A percentile compares a stretch with the other conserved stretches of the same genome.
Conservation (phyloP, 2,797 vertebrate genomes). For the Amazona finschi region DNA sequence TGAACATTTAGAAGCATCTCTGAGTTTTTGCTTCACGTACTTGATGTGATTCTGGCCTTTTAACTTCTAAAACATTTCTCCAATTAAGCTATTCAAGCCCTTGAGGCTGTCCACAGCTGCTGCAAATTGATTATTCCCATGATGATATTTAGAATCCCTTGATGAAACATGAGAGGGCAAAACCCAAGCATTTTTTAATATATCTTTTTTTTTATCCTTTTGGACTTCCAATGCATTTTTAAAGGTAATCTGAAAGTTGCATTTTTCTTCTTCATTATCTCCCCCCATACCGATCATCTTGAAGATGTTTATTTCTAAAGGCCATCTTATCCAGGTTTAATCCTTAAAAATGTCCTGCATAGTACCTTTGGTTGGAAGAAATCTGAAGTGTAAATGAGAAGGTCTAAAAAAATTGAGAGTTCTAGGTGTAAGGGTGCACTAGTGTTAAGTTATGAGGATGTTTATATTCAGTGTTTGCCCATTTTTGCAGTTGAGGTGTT, state of each 20-base stretch:
- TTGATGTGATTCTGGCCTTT: conserved; percentile 57
- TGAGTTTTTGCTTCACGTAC: conserved; percentile 28
- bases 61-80: conserved; percentile 59
- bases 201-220: neutral
- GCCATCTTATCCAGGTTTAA: neutral
- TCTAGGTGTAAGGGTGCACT: neutral
- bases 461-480: neutral
- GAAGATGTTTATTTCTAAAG: neutral
- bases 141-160: conserved; percentile 42
- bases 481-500: neutral
- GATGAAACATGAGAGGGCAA: conserved; percentile 19
- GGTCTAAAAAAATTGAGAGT: neutral
- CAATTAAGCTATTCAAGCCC: conserved; percentile 48
- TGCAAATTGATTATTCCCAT: conserved; percentile 50
- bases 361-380: neutral
- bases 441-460: too few relatives aligned
- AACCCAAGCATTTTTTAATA: neutral
- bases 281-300: neutral
- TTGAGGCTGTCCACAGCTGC: conserved; percentile 49
- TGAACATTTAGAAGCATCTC: conserved; percentile 15
- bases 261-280: neutral
- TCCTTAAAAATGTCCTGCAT: neutral
- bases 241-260: conserved; percentile 1
- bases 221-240: neutral
- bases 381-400: neutral